Base-by-base conservation (phyloP, 1,140 invertebrate genomes). In the Anastrepha ludens region DNA sequence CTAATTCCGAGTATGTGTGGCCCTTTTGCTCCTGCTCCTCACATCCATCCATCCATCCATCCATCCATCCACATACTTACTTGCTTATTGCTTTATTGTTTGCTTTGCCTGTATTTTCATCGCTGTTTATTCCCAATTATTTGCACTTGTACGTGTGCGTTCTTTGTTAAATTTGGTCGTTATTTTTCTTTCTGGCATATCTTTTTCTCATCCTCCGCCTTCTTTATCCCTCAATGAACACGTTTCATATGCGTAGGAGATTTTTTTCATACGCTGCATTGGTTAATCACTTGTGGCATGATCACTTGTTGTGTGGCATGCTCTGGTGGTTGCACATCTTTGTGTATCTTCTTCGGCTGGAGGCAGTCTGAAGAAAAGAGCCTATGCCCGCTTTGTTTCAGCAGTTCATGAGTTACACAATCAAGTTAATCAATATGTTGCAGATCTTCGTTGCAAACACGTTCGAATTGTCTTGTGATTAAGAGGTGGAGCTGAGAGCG, bases 281-380 rank as follows among this genome's bases (percentile, higher is more conserved):
- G 47, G 74, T n/a, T 81, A 81, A 81, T 81, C 74, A 81, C 74
- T 81, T 81, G 74, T 81, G 47, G 74, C 74, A 81, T 81, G 74
- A 81, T 81, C 74, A 81, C 74, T 81, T 81, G 74, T 81, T 81
- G 74, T 81, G 74, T 81, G 74, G 74, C 74, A 81, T 81, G 47
- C 74, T 81, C 47, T 55, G 0, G 47, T 67, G 6, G n/a, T 67
- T 74, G 39, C 17, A 74, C 7, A 2, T 67, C n/a, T 13, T 2
- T 74, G 39, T 47, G 13, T n/a, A 74, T 47, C 39, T 44, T 41
- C 13, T 39, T 44, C 13, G 41, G 39, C 67, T 70, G 29, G 39
- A 74, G 20, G 15, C 67, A 74, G 17, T 1, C 67, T 4, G 2
- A 44, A 17, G 15, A 9, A 44, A 44, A 29, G 44, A 74, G 41